Percentiles rank a stretch among this genome's conserved stretches.
These are phyloP conservation scores for Candidula unifasciata DNA, from an alignment of 2,888 invertebrate species.

Conservation along the genomic window DNA sequence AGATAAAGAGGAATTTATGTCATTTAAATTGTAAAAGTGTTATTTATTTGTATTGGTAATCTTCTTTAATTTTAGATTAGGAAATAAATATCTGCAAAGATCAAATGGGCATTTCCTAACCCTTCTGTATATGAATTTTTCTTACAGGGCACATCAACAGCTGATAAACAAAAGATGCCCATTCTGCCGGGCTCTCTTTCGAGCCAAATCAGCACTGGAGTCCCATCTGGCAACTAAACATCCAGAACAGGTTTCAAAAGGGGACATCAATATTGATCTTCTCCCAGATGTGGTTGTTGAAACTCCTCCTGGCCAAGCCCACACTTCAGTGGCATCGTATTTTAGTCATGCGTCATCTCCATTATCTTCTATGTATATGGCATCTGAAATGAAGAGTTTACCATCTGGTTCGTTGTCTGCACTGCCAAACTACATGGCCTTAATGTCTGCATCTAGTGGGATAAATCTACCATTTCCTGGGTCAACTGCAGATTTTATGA, in stretches of 20 bases:
- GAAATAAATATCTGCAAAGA: too few species aligned
- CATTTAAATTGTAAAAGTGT: too few species aligned
- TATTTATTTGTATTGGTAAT: too few species aligned
- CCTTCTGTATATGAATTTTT: too few species aligned
- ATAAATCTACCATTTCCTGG: constrained; percentile 66
- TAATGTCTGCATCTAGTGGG: constrained; percentile 64
- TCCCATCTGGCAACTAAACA: constrained; percentile 96
- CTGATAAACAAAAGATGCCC: constrained; percentile 97
- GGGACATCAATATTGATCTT: constrained; percentile 94
- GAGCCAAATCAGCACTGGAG: constrained; percentile 94
- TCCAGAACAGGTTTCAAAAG: constrained; percentile 92
- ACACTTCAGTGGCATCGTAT: constrained; percentile 27
- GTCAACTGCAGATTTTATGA: constrained; percentile 85
- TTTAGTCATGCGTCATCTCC: constrained; percentile 48
- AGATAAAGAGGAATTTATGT: too few species aligned
- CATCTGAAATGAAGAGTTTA: constrained; percentile 71
- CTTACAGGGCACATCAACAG: constrained; percentile 95
- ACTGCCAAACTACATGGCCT: constrained; percentile 72
- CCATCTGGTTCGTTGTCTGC: constrained; percentile 65
- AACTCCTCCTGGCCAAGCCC: constrained; percentile 60
- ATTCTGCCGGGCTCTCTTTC: constrained; percentile 95
- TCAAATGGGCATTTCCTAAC: too few species aligned
- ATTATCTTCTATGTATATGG: not conserved
- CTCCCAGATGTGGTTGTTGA: constrained; percentile 86
- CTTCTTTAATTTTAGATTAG: too few species aligned